A percentile compares a stretch with the other conserved stretches of the same genome.
Evolutionary conservation across 2,888 invertebrate genomes (phyloP).

Genomic region (Himalopsyche kuldschensis): DNA sequence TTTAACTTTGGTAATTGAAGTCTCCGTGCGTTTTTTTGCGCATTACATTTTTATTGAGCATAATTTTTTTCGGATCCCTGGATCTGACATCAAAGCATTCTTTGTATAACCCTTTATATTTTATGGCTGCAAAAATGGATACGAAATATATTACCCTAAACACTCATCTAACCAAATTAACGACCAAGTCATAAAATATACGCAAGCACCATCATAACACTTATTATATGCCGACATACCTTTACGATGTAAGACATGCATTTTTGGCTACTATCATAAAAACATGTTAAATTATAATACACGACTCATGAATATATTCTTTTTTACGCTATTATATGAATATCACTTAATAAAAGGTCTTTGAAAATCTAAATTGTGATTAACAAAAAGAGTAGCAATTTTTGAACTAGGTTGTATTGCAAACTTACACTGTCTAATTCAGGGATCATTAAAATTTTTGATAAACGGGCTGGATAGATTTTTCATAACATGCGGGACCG

Average conservation of each 20-base stretch:
- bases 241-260: not conserved
- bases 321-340: not conserved
- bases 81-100: too few species aligned
- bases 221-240: not conserved
- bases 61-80: too few species aligned
- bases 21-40: too few species aligned
- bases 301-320: not conserved
- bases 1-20: too few species aligned
- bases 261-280: not conserved
- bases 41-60: too few species aligned
- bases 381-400: not conserved
- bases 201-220: not conserved
- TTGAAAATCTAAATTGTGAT: not conserved
- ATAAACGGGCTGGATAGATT: too few species aligned
- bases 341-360: not conserved
- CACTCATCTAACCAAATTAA: not conserved
- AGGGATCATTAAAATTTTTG: too few species aligned
- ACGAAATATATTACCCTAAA: not conserved
- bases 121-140: too few species aligned
- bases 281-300: not conserved
- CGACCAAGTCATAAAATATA: not conserved
- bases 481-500: too few species aligned
- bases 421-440: too few species aligned
- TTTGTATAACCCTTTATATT: too few species aligned
- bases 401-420: too few species aligned